These are phyloP conservation scores for Monochamus alternatus DNA, from an alignment of 2,888 invertebrate genomes.

Conservation along the genomic window DNA sequence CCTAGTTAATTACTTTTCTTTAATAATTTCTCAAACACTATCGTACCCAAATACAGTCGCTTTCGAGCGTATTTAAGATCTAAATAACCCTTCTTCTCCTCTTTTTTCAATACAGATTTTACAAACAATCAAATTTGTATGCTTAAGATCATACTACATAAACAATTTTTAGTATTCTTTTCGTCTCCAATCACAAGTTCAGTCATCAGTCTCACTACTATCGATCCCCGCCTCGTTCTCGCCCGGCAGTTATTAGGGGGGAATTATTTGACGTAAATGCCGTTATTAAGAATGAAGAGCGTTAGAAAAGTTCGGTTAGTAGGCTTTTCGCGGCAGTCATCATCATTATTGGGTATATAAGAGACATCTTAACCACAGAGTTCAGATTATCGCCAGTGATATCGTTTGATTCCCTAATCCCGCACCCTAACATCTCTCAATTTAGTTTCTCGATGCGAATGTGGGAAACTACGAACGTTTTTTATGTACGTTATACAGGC, in stretches of 20 bases:
- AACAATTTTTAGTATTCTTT: not conserved
- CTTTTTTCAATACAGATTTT: no score
- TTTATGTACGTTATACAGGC: not conserved
- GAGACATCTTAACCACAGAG: constrained; percentile 64
- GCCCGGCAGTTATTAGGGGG: constrained; percentile 22
- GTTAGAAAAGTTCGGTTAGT: constrained; percentile 47
- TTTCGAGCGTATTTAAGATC: no score
- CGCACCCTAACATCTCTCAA: constrained; percentile 46
- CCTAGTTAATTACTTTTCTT: no score
- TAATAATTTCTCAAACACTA: no score
- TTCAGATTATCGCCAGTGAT: constrained; percentile 66
- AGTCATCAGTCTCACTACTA: constrained; percentile 19
- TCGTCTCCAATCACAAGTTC: not conserved
- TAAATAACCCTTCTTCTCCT: no score
- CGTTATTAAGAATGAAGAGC: constrained; percentile 44
- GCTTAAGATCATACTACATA: no score
- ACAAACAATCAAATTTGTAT: no score
- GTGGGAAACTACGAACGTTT: not conserved
- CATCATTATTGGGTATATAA: constrained; percentile 64
- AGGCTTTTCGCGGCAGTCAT: constrained; percentile 56
- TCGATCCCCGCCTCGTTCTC: not conserved
- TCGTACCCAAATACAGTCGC: no score
- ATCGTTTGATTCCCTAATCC: constrained; percentile 48
- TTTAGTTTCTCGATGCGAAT: constrained; percentile 10
- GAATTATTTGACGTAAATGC: constrained; percentile 35